These are phyloP conservation scores for Synergus itoensis DNA, from an alignment of 2,888 invertebrate genomes.

Conservation along the genomic window DNA sequence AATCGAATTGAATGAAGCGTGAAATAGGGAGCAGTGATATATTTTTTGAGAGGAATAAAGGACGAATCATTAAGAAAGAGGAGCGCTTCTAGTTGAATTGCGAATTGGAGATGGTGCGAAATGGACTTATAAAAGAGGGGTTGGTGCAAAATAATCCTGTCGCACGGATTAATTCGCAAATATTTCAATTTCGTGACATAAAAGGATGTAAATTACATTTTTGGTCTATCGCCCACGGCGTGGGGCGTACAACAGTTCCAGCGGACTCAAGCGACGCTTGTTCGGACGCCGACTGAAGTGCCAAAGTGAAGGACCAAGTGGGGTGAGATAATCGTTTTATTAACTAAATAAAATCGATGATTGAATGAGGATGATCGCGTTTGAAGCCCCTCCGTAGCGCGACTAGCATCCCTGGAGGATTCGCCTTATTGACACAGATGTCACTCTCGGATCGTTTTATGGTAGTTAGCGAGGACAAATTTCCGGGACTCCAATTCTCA, in stretches of 20 bases:
- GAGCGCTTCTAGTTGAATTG: slow-evolving; percentile 40
- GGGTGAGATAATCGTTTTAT: slow-evolving; percentile 75
- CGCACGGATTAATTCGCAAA: slow-evolving; percentile 76
- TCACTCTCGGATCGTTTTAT: slow-evolving; percentile 68
- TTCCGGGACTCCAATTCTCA: slow-evolving; percentile 58
- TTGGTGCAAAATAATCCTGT: slow-evolving; percentile 70
- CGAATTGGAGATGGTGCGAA: slow-evolving; percentile 38
- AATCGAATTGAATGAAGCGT: slow-evolving; percentile 45
- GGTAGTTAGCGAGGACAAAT: slow-evolving; percentile 63
- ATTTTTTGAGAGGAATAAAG: slow-evolving; percentile 46
- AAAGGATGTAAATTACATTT: slow-evolving; percentile 78
- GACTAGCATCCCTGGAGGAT: slow-evolving; percentile 64
- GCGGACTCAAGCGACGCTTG: slow-evolving; percentile 44
- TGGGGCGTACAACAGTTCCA: slow-evolving; percentile 41
- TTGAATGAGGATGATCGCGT: slow-evolving; percentile 73
- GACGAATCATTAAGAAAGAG: slow-evolving; percentile 54
- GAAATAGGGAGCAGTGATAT: slow-evolving; percentile 51
- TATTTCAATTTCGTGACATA: slow-evolving; percentile 77
- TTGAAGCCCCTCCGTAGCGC: slow-evolving; percentile 54
- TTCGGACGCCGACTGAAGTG: slow-evolving; percentile 52
- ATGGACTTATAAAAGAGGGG: slow-evolving; percentile 43
- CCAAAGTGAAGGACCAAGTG: slow-evolving; percentile 49
- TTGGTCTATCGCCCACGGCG: slow-evolving; percentile 74
- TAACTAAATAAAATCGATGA: slow-evolving; percentile 77
- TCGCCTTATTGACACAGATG: slow-evolving; percentile 77